A percentile compares a stretch with the other conserved stretches of the same genome.
Conservation (phyloP, 2,113 vertebrate genomes). For the Oxyura jamaicensis region DNA sequence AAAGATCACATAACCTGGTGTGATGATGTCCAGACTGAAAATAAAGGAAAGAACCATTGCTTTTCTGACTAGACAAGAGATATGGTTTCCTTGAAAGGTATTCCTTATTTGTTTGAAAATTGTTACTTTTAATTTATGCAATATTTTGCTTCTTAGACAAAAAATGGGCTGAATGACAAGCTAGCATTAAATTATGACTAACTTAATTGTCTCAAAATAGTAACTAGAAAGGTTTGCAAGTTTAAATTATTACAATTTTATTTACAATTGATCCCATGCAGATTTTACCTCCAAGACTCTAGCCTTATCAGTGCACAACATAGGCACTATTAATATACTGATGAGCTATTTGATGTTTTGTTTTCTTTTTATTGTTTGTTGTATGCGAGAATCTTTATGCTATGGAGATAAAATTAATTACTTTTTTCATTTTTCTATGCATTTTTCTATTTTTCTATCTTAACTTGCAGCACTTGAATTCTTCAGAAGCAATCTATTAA, state of each 20-base stretch:
- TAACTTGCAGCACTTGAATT: neutral
- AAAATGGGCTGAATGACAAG: neutral
- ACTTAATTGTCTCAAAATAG: neutral
- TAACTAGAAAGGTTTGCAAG: neutral
- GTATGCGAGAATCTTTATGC: neutral
- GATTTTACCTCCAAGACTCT: neutral
- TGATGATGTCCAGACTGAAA: neutral
- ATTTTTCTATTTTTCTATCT: too few species aligned
- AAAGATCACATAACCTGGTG: neutral
- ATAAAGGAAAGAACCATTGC: neutral
- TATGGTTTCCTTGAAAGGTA: neutral
- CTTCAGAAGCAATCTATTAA: neutral
- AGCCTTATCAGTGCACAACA: neutral
- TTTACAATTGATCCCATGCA: neutral
- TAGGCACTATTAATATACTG: neutral
- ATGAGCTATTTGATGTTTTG: neutral
- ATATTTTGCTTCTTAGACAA: neutral
- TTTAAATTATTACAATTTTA: neutral
- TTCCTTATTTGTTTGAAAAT: neutral
- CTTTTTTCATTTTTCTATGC: neutral
- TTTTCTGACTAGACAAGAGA: neutral
- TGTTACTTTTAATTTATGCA: neutral
- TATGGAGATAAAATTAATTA: neutral
- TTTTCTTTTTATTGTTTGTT: neutral
- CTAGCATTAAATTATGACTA: neutral